phyloP scores from a whole-genome alignment of 2,888 invertebrate species.

The Aplocera efformata region DNA sequence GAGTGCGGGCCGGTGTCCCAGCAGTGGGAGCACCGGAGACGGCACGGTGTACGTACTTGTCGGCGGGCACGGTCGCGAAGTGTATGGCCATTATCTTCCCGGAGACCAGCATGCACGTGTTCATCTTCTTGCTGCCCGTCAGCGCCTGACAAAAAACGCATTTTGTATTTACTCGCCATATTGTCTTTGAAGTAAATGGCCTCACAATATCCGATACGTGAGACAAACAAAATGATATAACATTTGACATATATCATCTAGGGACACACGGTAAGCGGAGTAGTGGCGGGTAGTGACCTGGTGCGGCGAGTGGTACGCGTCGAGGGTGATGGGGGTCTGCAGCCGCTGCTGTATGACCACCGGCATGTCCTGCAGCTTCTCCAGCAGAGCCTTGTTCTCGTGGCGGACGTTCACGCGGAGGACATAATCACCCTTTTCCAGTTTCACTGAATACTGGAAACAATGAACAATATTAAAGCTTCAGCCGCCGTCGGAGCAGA shows the following conservation, averaged over 20 bases:
- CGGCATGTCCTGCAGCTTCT: conserved; percentile 90
- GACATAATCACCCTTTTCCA: conserved; percentile 97
- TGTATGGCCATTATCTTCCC: conserved; percentile 87
- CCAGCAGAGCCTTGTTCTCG: conserved; percentile 91
- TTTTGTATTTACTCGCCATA: no score
- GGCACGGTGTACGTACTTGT: conserved; percentile 85
- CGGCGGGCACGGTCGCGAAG: conserved; percentile 87
- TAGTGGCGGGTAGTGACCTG: conserved; percentile 42
- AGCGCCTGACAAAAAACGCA: conserved; percentile 80
- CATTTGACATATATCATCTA: no score
- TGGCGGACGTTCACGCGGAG: conserved; percentile 94
- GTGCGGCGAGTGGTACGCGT: conserved; percentile 82
- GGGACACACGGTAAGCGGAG: no score
- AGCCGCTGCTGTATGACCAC: conserved; percentile 89
- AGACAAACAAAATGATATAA: no score
- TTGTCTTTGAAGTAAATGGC: no score
- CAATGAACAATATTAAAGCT: conserved; percentile 6
- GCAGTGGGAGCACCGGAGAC: no score
- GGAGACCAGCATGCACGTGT: conserved; percentile 77
- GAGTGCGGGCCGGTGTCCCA: no score
- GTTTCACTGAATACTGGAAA: conserved; percentile 88
- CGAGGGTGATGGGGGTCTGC: conserved; percentile 84
- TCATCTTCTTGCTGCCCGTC: conserved; percentile 89
- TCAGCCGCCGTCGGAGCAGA: no score
- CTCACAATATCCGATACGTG: no score